Evolutionary conservation across 2,113 vertebrate genomes (phyloP).

Genomic region (Acinonyx jubatus): DNA sequence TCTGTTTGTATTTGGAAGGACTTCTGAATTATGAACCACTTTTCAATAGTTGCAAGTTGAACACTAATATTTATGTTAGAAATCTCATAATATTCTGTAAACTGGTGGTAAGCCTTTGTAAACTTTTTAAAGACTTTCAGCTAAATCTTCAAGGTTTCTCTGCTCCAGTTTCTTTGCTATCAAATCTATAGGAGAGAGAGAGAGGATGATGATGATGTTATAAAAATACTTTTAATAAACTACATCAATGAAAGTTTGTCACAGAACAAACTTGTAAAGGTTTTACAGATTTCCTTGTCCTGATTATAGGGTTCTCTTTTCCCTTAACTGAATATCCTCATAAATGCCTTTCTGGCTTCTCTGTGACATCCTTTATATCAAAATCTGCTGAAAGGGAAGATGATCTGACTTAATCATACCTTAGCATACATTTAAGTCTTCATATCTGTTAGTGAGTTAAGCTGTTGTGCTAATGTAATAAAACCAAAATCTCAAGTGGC

Average conservation of each 20-base stretch:
- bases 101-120: slow-evolving; percentile 75
- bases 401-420: background rate
- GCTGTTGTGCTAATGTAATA: background rate
- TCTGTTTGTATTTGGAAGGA: background rate
- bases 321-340: background rate
- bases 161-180: slow-evolving; percentile 65
- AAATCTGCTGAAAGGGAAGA: background rate
- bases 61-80: slow-evolving; percentile 70
- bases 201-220: background rate
- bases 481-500: background rate
- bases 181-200: background rate
- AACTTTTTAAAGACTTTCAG: slow-evolving; percentile 78
- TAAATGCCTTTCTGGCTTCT: background rate
- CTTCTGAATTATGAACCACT: background rate
- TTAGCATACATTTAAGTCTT: background rate
- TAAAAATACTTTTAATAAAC: background rate
- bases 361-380: background rate
- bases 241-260: background rate
- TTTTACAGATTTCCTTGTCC: background rate
- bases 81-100: slow-evolving; percentile 54
- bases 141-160: slow-evolving; percentile 76
- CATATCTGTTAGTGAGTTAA: background rate
- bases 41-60: slow-evolving; percentile 53
- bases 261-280: background rate
- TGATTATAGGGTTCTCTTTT: background rate